Percentiles rank a stretch among this genome's conserved stretches.
phyloP scores from a whole-genome alignment of 2,113 vertebrate species.

The Odobenus rosmarus region DNA sequence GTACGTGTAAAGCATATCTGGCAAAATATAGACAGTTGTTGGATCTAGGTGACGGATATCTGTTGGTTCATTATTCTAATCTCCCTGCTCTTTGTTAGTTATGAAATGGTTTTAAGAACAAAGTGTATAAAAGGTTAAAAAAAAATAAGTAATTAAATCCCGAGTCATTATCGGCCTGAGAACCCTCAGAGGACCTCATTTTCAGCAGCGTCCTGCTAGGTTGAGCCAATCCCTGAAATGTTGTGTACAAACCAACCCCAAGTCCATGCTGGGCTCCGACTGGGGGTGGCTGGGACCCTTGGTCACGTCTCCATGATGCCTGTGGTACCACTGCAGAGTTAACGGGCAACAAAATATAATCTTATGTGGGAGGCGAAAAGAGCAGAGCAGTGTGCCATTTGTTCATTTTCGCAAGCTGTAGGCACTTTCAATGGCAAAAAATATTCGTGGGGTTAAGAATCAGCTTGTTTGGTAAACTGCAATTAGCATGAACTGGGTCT shows the following conservation, averaged over 20 bases:
- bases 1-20: background rate
- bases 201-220: background rate
- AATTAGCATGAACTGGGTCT: slow-evolving; percentile 76
- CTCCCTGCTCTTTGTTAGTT: background rate
- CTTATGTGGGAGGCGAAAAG: slow-evolving; percentile 73
- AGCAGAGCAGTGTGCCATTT: slow-evolving; percentile 69
- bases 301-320: background rate
- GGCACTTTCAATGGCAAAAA: slow-evolving; percentile 68
- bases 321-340: slow-evolving; percentile 7
- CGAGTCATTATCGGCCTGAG: background rate
- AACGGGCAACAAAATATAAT: slow-evolving; percentile 65
- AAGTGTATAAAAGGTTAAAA: background rate
- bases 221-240: background rate
- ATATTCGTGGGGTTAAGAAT: slow-evolving; percentile 70
- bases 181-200: background rate
- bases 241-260: background rate
- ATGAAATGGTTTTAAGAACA: background rate
- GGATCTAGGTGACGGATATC: background rate
- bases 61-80: background rate
- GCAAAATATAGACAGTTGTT: background rate
- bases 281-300: background rate
- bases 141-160: background rate
- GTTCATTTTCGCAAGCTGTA: slow-evolving; percentile 75
- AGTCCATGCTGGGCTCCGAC: background rate
- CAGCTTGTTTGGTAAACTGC: slow-evolving; percentile 74